A percentile compares a stretch with the other conserved stretches of the same genome.
Conservation (phyloP, 2,797 vertebrate species). For the Carcharodon carcharias region DNA sequence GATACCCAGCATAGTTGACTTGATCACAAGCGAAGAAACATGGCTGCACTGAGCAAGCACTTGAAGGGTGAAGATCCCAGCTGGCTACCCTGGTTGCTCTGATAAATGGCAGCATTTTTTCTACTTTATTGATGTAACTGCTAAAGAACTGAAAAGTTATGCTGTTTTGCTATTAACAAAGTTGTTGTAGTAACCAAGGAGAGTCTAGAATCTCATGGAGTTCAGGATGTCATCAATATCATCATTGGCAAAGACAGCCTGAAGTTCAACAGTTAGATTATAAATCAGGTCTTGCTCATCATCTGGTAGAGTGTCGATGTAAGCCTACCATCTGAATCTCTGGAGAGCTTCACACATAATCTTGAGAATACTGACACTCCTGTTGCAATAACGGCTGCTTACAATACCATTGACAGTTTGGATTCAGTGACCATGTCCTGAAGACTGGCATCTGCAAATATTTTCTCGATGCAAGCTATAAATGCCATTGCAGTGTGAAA, state of each 20-base stretch:
- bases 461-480: background rate
- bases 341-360: background rate
- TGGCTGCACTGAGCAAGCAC: background rate
- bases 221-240: background rate
- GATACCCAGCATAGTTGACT: background rate
- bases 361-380: background rate
- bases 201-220: too few relatives aligned
- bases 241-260: background rate
- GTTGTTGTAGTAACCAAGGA: background rate
- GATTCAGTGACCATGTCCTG: background rate
- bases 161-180: background rate
- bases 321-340: background rate
- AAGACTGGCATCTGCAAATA: background rate
- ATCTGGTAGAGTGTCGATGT: background rate
- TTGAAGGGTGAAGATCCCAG: background rate
- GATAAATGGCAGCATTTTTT: background rate
- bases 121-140: background rate
- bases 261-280: background rate
- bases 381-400: too few relatives aligned
- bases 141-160: background rate
- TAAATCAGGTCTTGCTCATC: background rate
- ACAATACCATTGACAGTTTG: background rate
- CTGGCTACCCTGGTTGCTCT: background rate
- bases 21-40: background rate
- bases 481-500: background rate